phyloP scores from a whole-genome alignment of 2,113 vertebrate genomes.

The Pontoporia blainvillei region DNA sequence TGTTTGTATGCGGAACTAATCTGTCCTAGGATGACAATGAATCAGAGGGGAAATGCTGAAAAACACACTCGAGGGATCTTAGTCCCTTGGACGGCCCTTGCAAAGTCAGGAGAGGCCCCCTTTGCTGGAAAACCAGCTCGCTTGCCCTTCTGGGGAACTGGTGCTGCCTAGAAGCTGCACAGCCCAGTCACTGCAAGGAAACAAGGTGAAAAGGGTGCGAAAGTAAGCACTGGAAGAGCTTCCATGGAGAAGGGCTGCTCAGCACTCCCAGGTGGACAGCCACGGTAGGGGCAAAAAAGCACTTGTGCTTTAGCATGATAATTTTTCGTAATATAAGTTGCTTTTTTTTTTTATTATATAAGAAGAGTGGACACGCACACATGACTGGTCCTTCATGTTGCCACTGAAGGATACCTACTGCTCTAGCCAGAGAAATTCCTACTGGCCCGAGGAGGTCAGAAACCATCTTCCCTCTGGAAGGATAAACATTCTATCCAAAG shows the following conservation, averaged over 20 bases:
- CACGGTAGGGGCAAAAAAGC: background rate
- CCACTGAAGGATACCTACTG: background rate
- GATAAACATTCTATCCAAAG: background rate
- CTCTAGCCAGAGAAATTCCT: background rate
- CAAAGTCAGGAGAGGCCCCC: conserved; percentile 68
- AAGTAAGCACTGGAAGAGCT: background rate
- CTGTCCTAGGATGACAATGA: conserved; percentile 75
- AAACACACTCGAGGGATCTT: conserved; percentile 72
- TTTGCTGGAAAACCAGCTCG: conserved; percentile 70
- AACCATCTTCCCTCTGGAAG: background rate
- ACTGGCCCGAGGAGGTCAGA: background rate
- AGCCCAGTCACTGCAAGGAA: conserved; percentile 49
- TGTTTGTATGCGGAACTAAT: conserved; percentile 69
- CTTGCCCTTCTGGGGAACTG: conserved; percentile 48
- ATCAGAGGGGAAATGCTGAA: conserved; percentile 73
- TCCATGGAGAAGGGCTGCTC: background rate
- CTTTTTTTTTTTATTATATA: background rate
- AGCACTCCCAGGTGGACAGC: background rate
- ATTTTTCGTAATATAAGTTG: background rate
- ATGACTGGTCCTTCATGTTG: background rate
- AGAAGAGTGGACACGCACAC: background rate
- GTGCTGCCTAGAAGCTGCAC: conserved; percentile 38
- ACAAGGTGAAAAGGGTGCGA: background rate
- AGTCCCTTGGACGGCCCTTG: conserved; percentile 59
- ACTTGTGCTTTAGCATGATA: background rate